These are phyloP conservation scores for Trichosurus vulpecula DNA, from an alignment of 2,797 vertebrate species.

Conservation along the genomic window DNA sequence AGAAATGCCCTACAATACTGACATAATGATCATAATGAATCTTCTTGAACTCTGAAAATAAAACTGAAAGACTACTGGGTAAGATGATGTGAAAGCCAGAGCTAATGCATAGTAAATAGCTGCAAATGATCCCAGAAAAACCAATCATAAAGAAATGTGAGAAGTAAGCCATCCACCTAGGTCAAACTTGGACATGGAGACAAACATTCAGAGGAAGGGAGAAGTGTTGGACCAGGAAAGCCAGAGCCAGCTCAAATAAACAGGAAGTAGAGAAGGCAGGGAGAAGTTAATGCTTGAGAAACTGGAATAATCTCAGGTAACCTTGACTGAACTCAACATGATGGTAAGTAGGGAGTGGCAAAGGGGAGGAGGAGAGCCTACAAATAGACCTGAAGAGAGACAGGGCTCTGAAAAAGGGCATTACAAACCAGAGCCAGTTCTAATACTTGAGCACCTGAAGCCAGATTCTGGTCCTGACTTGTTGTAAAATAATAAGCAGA, in stretches of 20 bases:
- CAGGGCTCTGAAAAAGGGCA: neutral
- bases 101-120: neutral
- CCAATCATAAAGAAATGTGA: neutral
- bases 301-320: neutral
- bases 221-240: neutral
- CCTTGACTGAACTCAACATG: neutral
- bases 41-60: neutral
- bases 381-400: neutral
- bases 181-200: neutral
- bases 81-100: neutral
- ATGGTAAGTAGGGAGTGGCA: neutral
- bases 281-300: neutral
- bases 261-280: neutral
- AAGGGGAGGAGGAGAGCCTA: neutral
- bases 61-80: neutral
- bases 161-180: neutral
- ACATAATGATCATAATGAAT: neutral
- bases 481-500: neutral
- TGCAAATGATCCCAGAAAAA: neutral
- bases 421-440: neutral
- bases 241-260: neutral
- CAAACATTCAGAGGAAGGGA: neutral
- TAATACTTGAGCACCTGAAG: neutral
- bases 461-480: neutral
- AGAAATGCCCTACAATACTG: neutral